A percentile compares a stretch with the other conserved stretches of the same genome.
Evolutionary conservation across 1,140 invertebrate species (phyloP).

Genomic region (Portunus trituberculatus): DNA sequence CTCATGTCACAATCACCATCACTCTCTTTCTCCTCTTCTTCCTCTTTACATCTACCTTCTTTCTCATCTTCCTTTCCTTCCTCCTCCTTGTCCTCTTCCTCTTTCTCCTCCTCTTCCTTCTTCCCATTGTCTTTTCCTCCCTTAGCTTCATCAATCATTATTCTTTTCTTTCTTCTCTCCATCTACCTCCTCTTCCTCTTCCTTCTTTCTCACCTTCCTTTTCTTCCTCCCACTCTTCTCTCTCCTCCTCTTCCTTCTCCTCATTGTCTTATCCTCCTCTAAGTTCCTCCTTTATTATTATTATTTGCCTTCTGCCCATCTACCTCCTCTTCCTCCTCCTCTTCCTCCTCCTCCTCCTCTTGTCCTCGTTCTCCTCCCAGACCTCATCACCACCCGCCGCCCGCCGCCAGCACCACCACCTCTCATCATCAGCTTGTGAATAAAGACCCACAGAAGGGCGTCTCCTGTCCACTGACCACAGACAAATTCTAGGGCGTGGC

Average conservation of each 20-base stretch:
- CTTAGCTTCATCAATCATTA: not conserved
- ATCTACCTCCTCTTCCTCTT: not conserved
- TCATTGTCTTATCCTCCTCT: not conserved
- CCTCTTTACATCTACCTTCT: too few relatives aligned
- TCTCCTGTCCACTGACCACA: not conserved
- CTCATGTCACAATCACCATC: too few relatives aligned
- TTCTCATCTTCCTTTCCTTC: too few relatives aligned
- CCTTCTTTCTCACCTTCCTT: not conserved
- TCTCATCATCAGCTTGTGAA: constrained; percentile 7
- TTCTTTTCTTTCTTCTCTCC: not conserved
- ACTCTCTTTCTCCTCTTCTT: too few relatives aligned
- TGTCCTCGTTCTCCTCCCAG: not conserved
- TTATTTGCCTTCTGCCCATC: not conserved
- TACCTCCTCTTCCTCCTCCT: not conserved
- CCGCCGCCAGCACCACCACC: not conserved
- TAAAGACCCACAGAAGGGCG: not conserved
- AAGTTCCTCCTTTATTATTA: not conserved
- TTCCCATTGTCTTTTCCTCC: too few relatives aligned
- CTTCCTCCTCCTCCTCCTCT: not conserved
- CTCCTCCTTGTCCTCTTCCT: too few relatives aligned
- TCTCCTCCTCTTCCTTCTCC: not conserved
- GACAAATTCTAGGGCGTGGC: not conserved
- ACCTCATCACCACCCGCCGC: not conserved
- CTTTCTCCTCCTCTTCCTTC: too few relatives aligned
- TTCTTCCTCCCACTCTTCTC: not conserved